A percentile compares a stretch with the other conserved stretches of the same genome.
Conservation (phyloP, 2,888 invertebrate species). For the Nephrotoma guestfalica region DNA sequence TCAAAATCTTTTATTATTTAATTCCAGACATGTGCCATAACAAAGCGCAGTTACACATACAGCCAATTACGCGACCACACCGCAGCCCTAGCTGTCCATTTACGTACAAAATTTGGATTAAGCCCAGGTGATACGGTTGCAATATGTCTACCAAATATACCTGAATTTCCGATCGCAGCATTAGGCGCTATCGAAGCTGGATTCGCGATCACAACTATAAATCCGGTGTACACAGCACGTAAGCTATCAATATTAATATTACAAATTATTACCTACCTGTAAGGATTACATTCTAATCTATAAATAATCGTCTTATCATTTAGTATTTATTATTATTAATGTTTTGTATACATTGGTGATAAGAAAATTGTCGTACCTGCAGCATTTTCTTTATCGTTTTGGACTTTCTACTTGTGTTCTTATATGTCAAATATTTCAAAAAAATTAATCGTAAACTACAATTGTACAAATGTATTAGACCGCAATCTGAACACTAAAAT, state of each 20-base stretch:
- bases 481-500: neutral
- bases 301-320: neutral
- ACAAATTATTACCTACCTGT: neutral
- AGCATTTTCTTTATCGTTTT: neutral
- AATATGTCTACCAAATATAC: conserved; percentile 57
- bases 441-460: neutral
- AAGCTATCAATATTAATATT: conserved; percentile 13
- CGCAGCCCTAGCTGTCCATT: conserved; percentile 48
- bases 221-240: conserved; percentile 57
- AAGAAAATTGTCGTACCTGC: neutral
- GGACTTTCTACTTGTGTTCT: neutral
- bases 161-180: conserved; percentile 53
- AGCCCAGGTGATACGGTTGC: conserved; percentile 51
- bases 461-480: neutral
- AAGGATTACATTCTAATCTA: neutral
- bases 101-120: conserved; percentile 49
- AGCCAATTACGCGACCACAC: conserved; percentile 47
- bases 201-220: conserved; percentile 52
- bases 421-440: neutral
- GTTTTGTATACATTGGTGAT: neutral
- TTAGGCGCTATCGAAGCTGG: conserved; percentile 57
- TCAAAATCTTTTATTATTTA: neutral
- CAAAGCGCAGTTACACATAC: conserved; percentile 58
- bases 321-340: neutral
- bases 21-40: conserved; percentile 52